Conservation (phyloP, 2,797 vertebrate genomes). For the Alosa sapidissima region DNA sequence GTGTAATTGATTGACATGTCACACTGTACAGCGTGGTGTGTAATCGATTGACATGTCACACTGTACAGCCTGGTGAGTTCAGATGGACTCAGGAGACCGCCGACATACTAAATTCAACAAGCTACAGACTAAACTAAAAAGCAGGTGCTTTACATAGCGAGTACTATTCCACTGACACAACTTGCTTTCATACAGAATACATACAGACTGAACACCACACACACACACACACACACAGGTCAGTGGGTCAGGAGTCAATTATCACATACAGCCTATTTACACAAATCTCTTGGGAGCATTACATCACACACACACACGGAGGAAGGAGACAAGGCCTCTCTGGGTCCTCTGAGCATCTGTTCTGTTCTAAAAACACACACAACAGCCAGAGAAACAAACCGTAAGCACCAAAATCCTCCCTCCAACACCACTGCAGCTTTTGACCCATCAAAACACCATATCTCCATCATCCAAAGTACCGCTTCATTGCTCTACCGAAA, state of each 20-base stretch:
- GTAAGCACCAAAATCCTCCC: not conserved
- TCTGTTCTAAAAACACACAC: not conserved
- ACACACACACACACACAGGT: not conserved
- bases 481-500: not conserved
- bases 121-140: too few species aligned
- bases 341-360: not conserved
- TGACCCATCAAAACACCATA: not conserved
- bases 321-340: not conserved
- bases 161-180: not conserved
- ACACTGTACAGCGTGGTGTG: too few species aligned
- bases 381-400: not conserved
- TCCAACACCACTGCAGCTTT: not conserved
- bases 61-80: too few species aligned
- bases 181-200: not conserved
- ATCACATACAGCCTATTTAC: slow-evolving; percentile 1
- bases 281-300: slow-evolving; percentile 9
- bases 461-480: not conserved
- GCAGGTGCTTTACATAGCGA: too few species aligned
- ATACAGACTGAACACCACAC: not conserved
- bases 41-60: too few species aligned
- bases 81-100: too few species aligned
- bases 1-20: too few species aligned
- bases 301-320: not conserved
- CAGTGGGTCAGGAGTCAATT: slow-evolving; percentile 21
- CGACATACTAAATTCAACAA: too few species aligned